Evolutionary conservation across 2,888 invertebrate species (phyloP).

Genomic region (Chaitophorus viminalis): DNA sequence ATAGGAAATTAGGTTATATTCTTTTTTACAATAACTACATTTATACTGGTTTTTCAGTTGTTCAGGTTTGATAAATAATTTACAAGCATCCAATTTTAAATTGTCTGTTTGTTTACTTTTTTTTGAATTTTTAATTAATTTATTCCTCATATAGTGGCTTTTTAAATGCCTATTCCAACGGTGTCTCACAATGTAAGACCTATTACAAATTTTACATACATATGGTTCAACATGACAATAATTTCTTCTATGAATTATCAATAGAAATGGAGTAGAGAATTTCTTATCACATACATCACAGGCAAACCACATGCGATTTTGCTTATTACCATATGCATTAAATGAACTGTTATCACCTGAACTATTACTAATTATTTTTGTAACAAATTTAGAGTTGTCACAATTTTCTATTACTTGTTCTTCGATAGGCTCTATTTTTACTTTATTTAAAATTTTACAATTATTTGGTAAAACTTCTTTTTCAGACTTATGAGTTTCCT

Average conservation of each 20-base stretch:
- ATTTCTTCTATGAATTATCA: conserved; percentile 49
- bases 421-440: not conserved
- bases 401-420: not conserved
- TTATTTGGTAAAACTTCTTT: not conserved
- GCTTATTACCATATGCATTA: not conserved
- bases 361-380: not conserved
- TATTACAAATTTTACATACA: conserved; percentile 60
- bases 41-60: not conserved
- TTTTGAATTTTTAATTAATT: not conserved
- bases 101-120: not conserved
- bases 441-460: not conserved
- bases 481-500: not conserved
- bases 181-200: conserved; percentile 48
- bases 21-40: conserved; percentile 47
- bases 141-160: not conserved
- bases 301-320: conserved; percentile 26
- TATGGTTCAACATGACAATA: conserved; percentile 53
- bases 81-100: not conserved
- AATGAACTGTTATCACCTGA: not conserved
- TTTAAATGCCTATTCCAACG: conserved; percentile 61
- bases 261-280: conserved; percentile 19
- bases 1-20: not conserved
- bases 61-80: not conserved
- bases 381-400: not conserved
- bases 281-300: conserved; percentile 47